Evolutionary conservation across 2,888 invertebrate species (phyloP), one percentile per base, ranked within the genome.

Genomic region (Eulithis testata): DNA sequence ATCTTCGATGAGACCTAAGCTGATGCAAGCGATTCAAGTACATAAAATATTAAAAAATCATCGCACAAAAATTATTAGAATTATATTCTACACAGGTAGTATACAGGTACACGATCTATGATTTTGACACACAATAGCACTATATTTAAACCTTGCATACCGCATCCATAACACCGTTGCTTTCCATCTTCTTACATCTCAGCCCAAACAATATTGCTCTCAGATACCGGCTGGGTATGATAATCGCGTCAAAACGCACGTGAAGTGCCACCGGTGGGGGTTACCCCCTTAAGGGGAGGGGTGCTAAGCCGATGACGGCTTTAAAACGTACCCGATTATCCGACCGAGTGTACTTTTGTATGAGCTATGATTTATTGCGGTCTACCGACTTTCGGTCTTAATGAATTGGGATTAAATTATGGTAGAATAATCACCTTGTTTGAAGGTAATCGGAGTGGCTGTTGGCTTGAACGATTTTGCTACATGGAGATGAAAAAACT

Each of bases 161-260:
- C 84, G 56, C 73, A 82, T 85, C 83, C 81, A 77, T 68, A 50
- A 6, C 45, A 66, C 59, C 50, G 50, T 56, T 27, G 12, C 52
- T 12, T 8, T 14, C 3, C n/a, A n/a, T 12, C 11, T 67, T 68
- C 63, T 37, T 9, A 63, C 56, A 37, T 65, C 69, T 47, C 9
- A 55, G 55, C 51, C 65, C 89, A 87, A 89, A 91, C 91, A 90
- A 91, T 91, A 92, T 91, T 89, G 91, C 89, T 85, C 88, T 80
- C 86, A 89, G 91, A 91, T 91, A 90, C 89, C 82, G 89, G 75
- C 87, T 83, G 89, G 87, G 89, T 90, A 91, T 91, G 91, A 91
- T 93, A 93, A 93, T 93, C 92, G 91, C 91, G 91, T 93, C 91
- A 93, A 92, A 92, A 92, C 91, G 92, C 91, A 91, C 91, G 90